Percentiles rank a stretch among this genome's conserved stretches.
Evolutionary conservation across 1,140 invertebrate genomes (phyloP).

Genomic region (Zaprionus vittiger): DNA sequence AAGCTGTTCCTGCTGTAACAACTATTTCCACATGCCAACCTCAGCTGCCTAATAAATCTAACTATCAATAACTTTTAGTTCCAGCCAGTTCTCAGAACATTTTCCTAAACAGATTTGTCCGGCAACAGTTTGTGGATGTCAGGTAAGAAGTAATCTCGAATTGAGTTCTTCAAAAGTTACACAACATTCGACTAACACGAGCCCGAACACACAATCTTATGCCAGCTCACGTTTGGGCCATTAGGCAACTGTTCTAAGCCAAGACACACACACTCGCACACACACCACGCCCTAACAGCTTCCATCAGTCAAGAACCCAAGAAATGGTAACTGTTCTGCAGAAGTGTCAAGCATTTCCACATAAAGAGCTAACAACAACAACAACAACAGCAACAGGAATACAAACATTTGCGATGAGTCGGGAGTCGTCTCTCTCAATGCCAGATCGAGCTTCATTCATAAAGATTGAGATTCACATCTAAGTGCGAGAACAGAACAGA

Average conservation of each 20-base stretch:
- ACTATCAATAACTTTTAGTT: neutral
- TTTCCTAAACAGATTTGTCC: neutral
- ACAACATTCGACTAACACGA: conserved; percentile 12
- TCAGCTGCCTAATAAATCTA: neutral
- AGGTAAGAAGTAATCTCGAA: conserved; percentile 4
- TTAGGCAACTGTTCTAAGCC: conserved; percentile 43
- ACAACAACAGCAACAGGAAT: conserved; percentile 10
- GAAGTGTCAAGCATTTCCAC: conserved; percentile 45
- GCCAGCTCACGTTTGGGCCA: conserved; percentile 63
- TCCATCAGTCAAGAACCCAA: conserved; percentile 10
- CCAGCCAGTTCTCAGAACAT: no score
- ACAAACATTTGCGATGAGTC: conserved; percentile 12
- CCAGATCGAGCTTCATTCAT: conserved; percentile 59
- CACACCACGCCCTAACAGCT: conserved; percentile 26
- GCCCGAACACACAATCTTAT: conserved; percentile 2
- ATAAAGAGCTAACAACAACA: conserved; percentile 4
- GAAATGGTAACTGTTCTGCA: conserved; percentile 39
- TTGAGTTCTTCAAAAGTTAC: conserved; percentile 12
- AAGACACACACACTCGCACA: conserved; percentile 5
- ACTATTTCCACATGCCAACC: no score
- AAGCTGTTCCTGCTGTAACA: no score
- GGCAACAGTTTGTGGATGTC: conserved; percentile 2
- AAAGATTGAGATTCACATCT: conserved; percentile 67
- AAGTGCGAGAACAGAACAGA: conserved; percentile 35
- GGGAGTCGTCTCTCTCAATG: neutral